Conservation (phyloP, 2,888 invertebrate species). For the Lasioglossum vierecki region DNA sequence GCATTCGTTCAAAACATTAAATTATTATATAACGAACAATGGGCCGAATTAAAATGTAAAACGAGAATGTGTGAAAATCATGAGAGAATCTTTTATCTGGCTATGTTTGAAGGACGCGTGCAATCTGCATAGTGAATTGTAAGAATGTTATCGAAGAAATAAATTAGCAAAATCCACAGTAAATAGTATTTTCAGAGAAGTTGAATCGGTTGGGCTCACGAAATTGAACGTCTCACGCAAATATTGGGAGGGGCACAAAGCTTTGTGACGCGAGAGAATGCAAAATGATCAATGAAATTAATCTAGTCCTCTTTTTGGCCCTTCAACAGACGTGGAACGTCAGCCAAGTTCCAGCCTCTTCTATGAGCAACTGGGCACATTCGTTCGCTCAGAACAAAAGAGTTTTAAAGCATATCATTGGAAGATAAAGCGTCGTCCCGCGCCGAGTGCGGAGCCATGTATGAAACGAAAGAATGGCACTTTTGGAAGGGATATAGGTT, state of each 20-base stretch:
- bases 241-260: constrained; percentile 35
- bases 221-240: background rate
- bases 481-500: constrained; percentile 17
- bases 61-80: background rate
- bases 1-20: background rate
- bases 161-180: constrained; percentile 5
- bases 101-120: background rate
- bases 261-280: constrained; percentile 32
- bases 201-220: background rate
- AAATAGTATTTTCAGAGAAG: background rate
- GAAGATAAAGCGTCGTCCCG: constrained; percentile 35
- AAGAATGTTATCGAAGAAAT: background rate
- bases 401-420: constrained; percentile 52
- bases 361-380: constrained; percentile 28
- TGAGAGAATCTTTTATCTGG: background rate
- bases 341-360: constrained; percentile 37
- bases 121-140: background rate
- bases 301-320: constrained; percentile 43
- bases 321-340: constrained; percentile 12
- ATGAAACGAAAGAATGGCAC: constrained; percentile 22
- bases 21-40: background rate
- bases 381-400: constrained; percentile 39
- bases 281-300: constrained; percentile 62
- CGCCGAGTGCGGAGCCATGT: background rate
- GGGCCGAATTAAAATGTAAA: background rate